phyloP scores from a whole-genome alignment of 2,797 vertebrate species.

The Decapterus maruadsi region DNA sequence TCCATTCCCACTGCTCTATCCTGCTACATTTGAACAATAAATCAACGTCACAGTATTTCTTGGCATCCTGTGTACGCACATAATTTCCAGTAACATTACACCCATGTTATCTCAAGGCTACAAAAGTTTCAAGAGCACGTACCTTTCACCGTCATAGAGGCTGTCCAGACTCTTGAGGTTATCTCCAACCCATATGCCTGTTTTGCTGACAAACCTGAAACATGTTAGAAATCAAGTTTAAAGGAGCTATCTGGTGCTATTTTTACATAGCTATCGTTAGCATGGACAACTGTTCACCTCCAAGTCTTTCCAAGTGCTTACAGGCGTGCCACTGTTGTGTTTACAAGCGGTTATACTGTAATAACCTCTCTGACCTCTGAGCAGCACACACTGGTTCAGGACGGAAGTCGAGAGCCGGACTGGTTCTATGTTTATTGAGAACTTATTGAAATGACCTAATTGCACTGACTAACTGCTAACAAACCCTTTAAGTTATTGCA shows the following conservation, averaged over 20 bases:
- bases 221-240: slow-evolving; percentile 21
- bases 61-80: neutral
- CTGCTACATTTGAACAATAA: slow-evolving; percentile 5
- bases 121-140: slow-evolving; percentile 1
- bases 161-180: slow-evolving; percentile 78
- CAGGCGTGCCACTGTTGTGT: too few relatives aligned
- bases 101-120: neutral
- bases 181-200: slow-evolving; percentile 65
- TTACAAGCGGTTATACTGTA: too few relatives aligned
- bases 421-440: too few relatives aligned
- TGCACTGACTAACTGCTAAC: too few relatives aligned
- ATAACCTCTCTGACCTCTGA: too few relatives aligned
- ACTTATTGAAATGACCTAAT: too few relatives aligned
- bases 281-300: neutral
- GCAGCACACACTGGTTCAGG: too few relatives aligned
- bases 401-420: too few relatives aligned
- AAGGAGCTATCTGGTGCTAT: neutral
- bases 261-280: neutral
- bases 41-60: neutral
- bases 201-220: slow-evolving; percentile 75
- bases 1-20: neutral
- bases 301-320: too few relatives aligned
- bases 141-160: slow-evolving; percentile 81
- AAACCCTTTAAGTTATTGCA: too few relatives aligned
- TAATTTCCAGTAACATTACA: neutral